Evolutionary conservation across 2,797 vertebrate species (phyloP).

Genomic region (Poecile montanus): DNA sequence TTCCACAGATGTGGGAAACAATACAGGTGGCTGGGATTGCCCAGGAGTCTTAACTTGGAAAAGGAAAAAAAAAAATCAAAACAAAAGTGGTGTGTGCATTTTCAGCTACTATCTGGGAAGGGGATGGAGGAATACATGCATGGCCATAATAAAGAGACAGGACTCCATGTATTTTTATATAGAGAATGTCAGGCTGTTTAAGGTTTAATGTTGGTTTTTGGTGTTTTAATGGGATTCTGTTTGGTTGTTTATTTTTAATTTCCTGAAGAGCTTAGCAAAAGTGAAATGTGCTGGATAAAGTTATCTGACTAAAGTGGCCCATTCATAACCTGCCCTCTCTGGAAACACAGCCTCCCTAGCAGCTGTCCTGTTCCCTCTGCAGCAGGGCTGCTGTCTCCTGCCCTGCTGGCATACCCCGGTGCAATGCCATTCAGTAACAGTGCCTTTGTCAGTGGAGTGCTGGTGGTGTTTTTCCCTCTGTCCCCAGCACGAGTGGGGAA

Average conservation of each 20-base stretch:
- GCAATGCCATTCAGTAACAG: neutral
- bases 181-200: neutral
- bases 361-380: neutral
- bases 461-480: neutral
- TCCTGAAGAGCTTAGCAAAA: neutral
- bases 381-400: neutral
- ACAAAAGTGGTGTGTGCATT: no score
- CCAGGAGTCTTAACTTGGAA: neutral
- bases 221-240: neutral
- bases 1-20: neutral
- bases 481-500: neutral
- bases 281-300: neutral
- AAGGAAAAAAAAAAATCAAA: neutral
- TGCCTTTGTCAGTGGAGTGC: accelerated
- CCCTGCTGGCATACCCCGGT: neutral
- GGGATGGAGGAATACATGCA: neutral
- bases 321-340: neutral
- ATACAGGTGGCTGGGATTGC: neutral
- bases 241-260: neutral
- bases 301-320: neutral
- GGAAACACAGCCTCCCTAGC: neutral
- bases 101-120: neutral
- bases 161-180: neutral
- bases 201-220: neutral
- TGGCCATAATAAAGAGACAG: neutral